phyloP scores from a whole-genome alignment of 2,797 vertebrate genomes.

The Chelon auratus region DNA sequence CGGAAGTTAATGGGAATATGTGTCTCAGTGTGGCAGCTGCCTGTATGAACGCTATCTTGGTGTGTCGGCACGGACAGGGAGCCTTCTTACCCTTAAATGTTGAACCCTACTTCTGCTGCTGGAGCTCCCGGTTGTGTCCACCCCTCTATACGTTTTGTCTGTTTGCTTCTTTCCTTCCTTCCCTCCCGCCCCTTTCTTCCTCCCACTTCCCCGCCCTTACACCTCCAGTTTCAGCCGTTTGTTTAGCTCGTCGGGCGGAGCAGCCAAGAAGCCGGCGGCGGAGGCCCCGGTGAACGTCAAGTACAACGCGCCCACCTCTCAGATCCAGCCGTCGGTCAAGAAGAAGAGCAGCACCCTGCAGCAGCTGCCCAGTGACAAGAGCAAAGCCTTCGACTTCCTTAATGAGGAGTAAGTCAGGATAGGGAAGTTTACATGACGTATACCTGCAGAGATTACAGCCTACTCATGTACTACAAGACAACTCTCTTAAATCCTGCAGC shows the following conservation, averaged over 20 bases:
- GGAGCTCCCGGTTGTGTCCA: constrained; percentile 80
- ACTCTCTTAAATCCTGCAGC: neutral
- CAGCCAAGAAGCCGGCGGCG: constrained; percentile 90
- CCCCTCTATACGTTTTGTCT: constrained; percentile 78
- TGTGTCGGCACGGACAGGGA: constrained; percentile 49
- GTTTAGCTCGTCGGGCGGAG: constrained; percentile 93
- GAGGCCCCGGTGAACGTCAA: constrained; percentile 96
- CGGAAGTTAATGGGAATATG: neutral
- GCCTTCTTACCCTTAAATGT: constrained; percentile 57
- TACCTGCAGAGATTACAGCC: too few species aligned
- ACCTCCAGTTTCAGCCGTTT: constrained; percentile 95
- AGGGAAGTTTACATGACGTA: too few species aligned
- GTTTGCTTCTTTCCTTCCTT: constrained; percentile 37
- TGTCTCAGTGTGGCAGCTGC: constrained; percentile 14
- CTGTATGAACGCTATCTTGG: constrained; percentile 56
- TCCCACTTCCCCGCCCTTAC: constrained; percentile 64
- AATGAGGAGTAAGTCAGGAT: constrained; percentile 93
- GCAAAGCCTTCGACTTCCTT: constrained; percentile 98
- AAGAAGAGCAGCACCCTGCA: constrained; percentile 97
- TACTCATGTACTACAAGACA: too few species aligned
- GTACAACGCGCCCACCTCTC: constrained; percentile 96
- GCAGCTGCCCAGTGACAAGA: constrained; percentile 96
- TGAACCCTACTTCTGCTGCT: constrained; percentile 64
- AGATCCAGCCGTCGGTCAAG: constrained; percentile 95
- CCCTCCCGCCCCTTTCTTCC: neutral